Conservation (phyloP, 2,797 vertebrate species). For the Tangara arthus region DNA sequence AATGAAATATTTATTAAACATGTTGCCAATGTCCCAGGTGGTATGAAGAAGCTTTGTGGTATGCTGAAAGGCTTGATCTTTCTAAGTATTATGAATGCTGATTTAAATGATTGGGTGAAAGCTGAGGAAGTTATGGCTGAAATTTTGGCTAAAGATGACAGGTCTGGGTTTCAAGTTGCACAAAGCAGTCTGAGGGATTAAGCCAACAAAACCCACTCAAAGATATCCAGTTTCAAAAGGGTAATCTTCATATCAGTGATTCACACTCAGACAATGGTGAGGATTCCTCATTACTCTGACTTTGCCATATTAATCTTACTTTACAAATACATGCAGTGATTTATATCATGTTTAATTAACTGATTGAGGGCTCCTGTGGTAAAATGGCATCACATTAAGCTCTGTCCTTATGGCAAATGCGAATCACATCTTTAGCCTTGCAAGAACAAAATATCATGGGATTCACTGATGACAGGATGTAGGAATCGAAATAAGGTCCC, state of each 20-base stretch:
- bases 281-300: slow-evolving; percentile 73
- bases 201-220: slow-evolving; percentile 81
- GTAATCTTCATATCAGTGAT: slow-evolving; percentile 73
- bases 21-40: slow-evolving; percentile 74
- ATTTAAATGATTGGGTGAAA: slow-evolving; percentile 78
- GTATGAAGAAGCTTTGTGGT: slow-evolving; percentile 77
- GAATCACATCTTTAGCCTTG: slow-evolving; percentile 81
- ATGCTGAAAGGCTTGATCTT: slow-evolving; percentile 82
- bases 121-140: slow-evolving; percentile 81
- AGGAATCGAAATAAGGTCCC: slow-evolving; percentile 86
- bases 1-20: slow-evolving; percentile 78
- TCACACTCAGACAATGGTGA: slow-evolving; percentile 73
- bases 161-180: slow-evolving; percentile 77
- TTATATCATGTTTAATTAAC: slow-evolving; percentile 87
- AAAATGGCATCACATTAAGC: slow-evolving; percentile 80
- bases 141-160: slow-evolving; percentile 86
- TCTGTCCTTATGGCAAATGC: slow-evolving; percentile 81
- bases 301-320: slow-evolving; percentile 81
- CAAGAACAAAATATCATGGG: slow-evolving; percentile 81
- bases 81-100: slow-evolving; percentile 74
- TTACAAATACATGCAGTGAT: slow-evolving; percentile 79
- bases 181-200: slow-evolving; percentile 81
- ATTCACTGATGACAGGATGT: slow-evolving; percentile 87
- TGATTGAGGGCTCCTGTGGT: slow-evolving; percentile 80
- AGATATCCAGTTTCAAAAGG: slow-evolving; percentile 82